Base-by-base conservation (phyloP, 2,888 invertebrate species). In the Meta bourneti region DNA sequence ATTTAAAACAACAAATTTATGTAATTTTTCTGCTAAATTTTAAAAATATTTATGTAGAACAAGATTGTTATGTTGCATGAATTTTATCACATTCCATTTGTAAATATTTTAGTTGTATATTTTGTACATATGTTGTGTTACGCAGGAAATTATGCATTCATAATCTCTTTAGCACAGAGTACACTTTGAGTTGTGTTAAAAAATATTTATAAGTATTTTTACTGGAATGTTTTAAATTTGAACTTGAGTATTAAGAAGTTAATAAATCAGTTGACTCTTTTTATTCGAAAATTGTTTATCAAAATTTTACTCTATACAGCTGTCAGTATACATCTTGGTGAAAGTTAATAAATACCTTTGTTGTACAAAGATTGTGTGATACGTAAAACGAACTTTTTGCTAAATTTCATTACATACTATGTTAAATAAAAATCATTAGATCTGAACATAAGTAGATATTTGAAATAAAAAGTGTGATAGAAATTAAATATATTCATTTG, bases 91-190 rank as follows among this genome's bases (percentile, higher is more conserved):
- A 90, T 90, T 90, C 89, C 89, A 90, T 90, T 90, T 90, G 83
- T 90, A 84, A 78, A 90, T 84, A 90, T 89, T 84, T 90, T 78
- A 34, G 78, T 74, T 91, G 91, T 91, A 91, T 79, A 91, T 91
- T 91, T 91, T 91, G 91, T 91, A 87, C 72, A 91, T 91, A 91
- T 82, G 70, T 72, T 78, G 34, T 51, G 20, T 72, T 75, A 61
- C 16, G 16, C 61, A 16, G 61, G 61, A 61, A 16, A 61, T 61
- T 61, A 61, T 61, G 16, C 61, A 61, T 61, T 34, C 34, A 34
- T 34, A 34, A 34, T 34, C 61, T 61, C 11, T 61, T 16, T 16
- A 61, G 61, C 8, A 16, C 5, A 61, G 8, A 61, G 61, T 61
- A 61, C 8, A 61, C 34, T 34, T 34, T 34, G 34, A 61, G 2